Evolutionary conservation across 2,888 invertebrate species (phyloP), one percentile per base, ranked within the genome.

Genomic region (Aleiodes testaceus): DNA sequence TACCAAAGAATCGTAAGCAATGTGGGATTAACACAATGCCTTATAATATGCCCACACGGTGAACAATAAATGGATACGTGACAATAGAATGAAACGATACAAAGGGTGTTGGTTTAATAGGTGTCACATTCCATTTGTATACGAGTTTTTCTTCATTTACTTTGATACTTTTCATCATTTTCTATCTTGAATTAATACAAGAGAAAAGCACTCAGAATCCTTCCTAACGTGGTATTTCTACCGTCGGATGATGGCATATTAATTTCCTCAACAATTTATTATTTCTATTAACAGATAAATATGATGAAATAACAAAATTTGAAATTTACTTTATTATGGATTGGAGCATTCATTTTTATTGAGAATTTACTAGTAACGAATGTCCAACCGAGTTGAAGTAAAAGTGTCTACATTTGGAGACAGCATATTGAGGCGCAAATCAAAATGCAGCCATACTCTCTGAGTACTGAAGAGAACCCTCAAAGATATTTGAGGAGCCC

Each of bases 91-190:
- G 79, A 71, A 75, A 73, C 75, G 76, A 77, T 66, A 79, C 83
- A 85, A 86, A 81, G 79, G 85, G 87, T 87, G 84, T 87, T 85
- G 77, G 83, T 87, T 87, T 87, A 87, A 87, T 86, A 78, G 85
- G 86, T 82, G 79, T 85, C 85, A 76, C 78, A 79, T 85, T 85
- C 80, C 85, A 80, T 66, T 59, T 61, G 14, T 61, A 26, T 49
- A 59, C 50, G 16, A 20, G 55, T 65, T 59, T 49, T 67, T 59
- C n/a, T 47, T 44, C 42, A 42, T 42, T 59, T 59, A 36, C 1
- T 42, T 12, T 30, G 18, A 36, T 7, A 59, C 14, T 59, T 42
- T 16, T 59, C 42, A 30, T 6, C 9, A n/a, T 53, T 30, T 26
- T 36, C 2, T 36, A n/a, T 6, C 36, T 26, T 2, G 11, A 36